Evolutionary conservation across 1,140 invertebrate species (phyloP).

Genomic region (Drosophila rhopaloa): DNA sequence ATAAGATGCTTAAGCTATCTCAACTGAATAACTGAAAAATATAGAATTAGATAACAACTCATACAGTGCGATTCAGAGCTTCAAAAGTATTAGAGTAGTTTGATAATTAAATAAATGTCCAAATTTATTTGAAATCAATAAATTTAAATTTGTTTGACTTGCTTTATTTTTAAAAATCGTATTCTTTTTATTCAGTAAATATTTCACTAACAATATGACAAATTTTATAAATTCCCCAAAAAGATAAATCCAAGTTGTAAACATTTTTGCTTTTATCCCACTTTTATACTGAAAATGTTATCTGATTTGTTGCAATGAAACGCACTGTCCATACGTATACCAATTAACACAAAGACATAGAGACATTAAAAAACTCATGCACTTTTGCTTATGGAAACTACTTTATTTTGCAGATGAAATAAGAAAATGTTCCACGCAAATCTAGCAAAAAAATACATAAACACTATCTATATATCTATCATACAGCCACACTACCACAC

Average conservation of each 20-base stretch:
- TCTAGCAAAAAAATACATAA: constrained; percentile 42
- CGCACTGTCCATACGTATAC: constrained; percentile 37
- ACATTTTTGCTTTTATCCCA: background rate
- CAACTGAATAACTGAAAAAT: constrained; percentile 21
- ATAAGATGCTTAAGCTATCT: constrained; percentile 37
- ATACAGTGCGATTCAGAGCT: constrained; percentile 22
- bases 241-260: too few species aligned
- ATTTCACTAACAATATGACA: background rate
- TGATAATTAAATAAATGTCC: too few species aligned
- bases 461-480: constrained; percentile 25
- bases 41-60: constrained; percentile 13
- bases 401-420: constrained; percentile 27
- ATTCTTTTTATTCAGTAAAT: background rate
- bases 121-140: too few species aligned
- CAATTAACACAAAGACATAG: constrained; percentile 36
- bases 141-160: too few species aligned
- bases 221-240: background rate
- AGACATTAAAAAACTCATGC: constrained; percentile 13
- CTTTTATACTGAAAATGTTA: too few species aligned
- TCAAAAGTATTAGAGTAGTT: background rate
- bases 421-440: constrained; percentile 71
- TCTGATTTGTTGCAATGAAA: constrained; percentile 14
- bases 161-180: background rate
- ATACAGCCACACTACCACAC: constrained; percentile 23
- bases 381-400: constrained; percentile 27